Evolutionary conservation across 2,113 vertebrate genomes (phyloP), one percentile per base, ranked within the genome.

Genomic region (Calyptommatus sinebrachiatus): DNA sequence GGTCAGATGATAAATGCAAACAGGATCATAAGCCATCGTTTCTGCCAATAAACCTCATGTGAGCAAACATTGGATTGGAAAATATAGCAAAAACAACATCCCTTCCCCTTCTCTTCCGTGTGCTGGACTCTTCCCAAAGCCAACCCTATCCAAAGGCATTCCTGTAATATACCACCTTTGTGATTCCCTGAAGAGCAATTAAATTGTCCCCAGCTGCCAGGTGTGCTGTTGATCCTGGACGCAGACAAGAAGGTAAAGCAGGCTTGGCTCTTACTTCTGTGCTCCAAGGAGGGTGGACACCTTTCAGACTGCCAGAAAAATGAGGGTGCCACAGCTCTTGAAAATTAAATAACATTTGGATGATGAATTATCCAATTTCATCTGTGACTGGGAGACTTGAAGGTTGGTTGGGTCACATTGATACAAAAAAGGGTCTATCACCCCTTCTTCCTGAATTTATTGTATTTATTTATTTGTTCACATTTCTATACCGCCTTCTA

Each of bases 121-220:
- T 72, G 72, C 62, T 86, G 73, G 69, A 57, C 67, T 57, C 78
- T 72, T 78, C 77, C 65, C 78, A 83, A 77, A 78, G 68, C 70
- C 73, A 86, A 77, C 73, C 71, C 41, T 70, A 41, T 57, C 63
- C 63, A 61, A 76, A 67, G 62, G 29, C n/a, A 29, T 80, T 76
- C 81, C 78, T 74, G 73, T 72, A 83, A 81, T 74, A 81, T 74
- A 80, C 71, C 63, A 62, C 60, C 78, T 72, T 22, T 70, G 68
- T 8, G 9, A 79, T 78, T 86, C 76, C 75, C 76, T 71, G 75
- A 75, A 83, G 82, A 78, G 75, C 78, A 83, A 84, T 66, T 81
- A 83, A 81, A 78, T 35, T 8, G 26, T 60, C 76, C 76, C 75
- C 71, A 74, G 79, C 70, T 74, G 65, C 70, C 62, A 35, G 81